Conservation (phyloP, 2,113 vertebrate genomes). For the Cyphotilapia sp. region DNA sequence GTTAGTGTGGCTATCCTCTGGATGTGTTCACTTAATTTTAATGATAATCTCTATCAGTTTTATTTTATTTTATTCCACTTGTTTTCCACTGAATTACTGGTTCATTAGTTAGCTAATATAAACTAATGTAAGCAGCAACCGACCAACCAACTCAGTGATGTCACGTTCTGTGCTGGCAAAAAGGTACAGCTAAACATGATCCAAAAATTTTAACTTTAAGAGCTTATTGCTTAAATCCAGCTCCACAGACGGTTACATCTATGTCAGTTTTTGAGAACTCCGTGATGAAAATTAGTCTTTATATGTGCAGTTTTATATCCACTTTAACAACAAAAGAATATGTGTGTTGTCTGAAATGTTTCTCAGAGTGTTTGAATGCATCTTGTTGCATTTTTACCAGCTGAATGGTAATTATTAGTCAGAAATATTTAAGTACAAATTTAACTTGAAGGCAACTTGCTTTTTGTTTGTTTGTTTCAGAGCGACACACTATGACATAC, state of each 20-base stretch:
- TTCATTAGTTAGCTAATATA: not conserved
- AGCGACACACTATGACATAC: not conserved
- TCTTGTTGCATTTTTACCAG: not conserved
- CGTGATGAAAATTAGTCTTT: accelerated
- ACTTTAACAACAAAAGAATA: not conserved
- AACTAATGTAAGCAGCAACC: not conserved
- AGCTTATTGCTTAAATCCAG: accelerated
- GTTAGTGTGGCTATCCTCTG: not conserved
- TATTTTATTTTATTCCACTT: not conserved
- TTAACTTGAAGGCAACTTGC: not conserved
- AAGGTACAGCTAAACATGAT: accelerated
- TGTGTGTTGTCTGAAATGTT: not conserved
- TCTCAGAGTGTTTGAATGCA: not conserved
- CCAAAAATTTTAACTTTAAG: accelerated
- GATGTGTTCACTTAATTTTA: not conserved
- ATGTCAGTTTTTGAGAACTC: not conserved
- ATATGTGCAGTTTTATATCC: not conserved
- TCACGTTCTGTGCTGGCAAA: accelerated
- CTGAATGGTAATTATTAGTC: not conserved
- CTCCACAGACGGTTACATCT: not conserved
- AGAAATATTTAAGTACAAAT: not conserved
- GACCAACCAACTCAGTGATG: not conserved
- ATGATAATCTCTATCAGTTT: not conserved
- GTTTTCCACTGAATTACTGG: not conserved
- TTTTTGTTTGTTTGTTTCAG: not conserved